A percentile compares a stretch with the other conserved stretches of the same genome.
Evolutionary conservation across 2,888 invertebrate genomes (phyloP).

Genomic region (Caenorhabditis sp.): DNA sequence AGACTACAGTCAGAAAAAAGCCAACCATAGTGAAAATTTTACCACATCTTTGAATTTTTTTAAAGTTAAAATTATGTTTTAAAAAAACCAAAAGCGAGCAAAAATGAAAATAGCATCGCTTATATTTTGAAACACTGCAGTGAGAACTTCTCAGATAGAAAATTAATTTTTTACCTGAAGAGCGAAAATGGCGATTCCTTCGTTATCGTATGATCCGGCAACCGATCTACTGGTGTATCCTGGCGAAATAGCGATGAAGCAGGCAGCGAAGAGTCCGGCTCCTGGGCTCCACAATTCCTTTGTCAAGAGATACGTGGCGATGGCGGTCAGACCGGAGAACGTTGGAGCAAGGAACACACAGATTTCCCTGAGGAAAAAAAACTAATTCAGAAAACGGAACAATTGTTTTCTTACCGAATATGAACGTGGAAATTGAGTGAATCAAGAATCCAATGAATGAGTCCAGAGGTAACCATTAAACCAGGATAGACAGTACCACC

Average conservation of each 20-base stretch:
- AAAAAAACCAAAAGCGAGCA: too few species aligned
- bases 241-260: slow-evolving; percentile 96
- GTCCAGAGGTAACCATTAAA: slow-evolving; percentile 96
- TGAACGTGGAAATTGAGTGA: slow-evolving; percentile 93
- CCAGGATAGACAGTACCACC: slow-evolving; percentile 99
- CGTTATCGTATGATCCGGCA: slow-evolving; percentile 99
- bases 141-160: background rate
- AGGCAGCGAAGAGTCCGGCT: slow-evolving; percentile 88
- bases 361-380: slow-evolving; percentile 43
- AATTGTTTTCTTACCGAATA: slow-evolving; percentile 83
- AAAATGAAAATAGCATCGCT: background rate
- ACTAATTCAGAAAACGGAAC: background rate
- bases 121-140: slow-evolving; percentile 39
- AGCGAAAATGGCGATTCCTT: slow-evolving; percentile 99
- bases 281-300: slow-evolving; percentile 74
- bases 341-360: slow-evolving; percentile 98
- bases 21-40: too few species aligned
- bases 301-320: slow-evolving; percentile 94
- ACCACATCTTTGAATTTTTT: too few species aligned
- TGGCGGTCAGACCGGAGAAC: slow-evolving; percentile 96
- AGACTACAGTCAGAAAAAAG: too few species aligned
- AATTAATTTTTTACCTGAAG: slow-evolving; percentile 78
- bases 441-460: slow-evolving; percentile 91
- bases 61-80: too few species aligned
- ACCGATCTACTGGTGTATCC: slow-evolving; percentile 99